Evolutionary conservation across 2,888 invertebrate species (phyloP), one percentile per base, ranked within the genome.

Genomic region (Thumatha senex): DNA sequence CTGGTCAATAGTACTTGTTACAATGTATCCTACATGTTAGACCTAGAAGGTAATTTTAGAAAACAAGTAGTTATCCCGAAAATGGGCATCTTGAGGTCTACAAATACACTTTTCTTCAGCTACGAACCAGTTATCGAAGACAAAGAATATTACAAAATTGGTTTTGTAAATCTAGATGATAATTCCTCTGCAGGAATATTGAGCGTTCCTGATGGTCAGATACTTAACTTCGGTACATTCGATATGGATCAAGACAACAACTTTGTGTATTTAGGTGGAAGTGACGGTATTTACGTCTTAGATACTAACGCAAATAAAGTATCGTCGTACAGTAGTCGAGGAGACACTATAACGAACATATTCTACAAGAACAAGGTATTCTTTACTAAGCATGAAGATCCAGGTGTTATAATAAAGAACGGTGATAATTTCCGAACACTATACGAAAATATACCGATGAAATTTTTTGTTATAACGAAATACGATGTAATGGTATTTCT

Each of bases 71-170:
- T 89, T 38, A 86, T 91, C 44, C 74, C 73, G 48, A 81, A 86
- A 67, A 69, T 89, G 53, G 84, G 70, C 0, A 53, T 89, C 1
- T 71, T 84, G 0, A 67, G 79, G 44, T 70, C 78, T 0, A 73
- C 69, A 1, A 86, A 88, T 55, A 71, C 61, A 0, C 66, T 91
- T 0, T 89, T 69, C 68, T 91, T 74, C 69, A 82, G 80, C 30
- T 90, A 86, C 53, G 87, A 89, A 62, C 89, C 90, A 0, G 50
- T 51, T 1, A 78, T 90, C 3, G 67, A 74, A 33, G 88, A 89
- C 35, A 59, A 63, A 1, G 89, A 90, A 46, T 89, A 85, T 40
- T 82, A 68, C 18, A 89, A 91, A 72, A 76, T 82, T 11, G 89
- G 80, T 0, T 89, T 82, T 45, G 74, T 87, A 0, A 74, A 74